These are phyloP conservation scores for Trichonephila inaurata DNA, from an alignment of 1,140 invertebrate species.

Conservation along the genomic window DNA sequence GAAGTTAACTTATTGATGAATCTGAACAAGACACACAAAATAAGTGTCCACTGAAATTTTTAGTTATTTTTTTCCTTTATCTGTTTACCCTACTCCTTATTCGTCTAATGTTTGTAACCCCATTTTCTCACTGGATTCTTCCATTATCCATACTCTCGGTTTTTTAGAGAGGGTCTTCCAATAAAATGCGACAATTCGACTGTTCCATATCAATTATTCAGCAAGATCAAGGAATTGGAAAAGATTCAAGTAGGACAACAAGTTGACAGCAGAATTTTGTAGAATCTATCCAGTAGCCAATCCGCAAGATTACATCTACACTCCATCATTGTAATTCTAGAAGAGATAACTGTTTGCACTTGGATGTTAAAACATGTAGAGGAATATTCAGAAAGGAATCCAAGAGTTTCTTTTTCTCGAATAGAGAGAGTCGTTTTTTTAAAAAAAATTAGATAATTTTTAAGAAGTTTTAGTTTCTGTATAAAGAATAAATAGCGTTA, in stretches of 20 bases:
- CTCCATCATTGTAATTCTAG: neutral
- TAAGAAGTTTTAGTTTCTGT: too few species aligned
- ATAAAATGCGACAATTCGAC: neutral
- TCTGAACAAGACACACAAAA: neutral
- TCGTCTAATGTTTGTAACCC: neutral
- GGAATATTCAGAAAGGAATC: neutral
- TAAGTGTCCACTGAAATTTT: neutral
- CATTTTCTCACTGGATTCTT: neutral
- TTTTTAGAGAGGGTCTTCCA: neutral
- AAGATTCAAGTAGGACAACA: slow-evolving; percentile 41
- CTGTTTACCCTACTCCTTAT: neutral
- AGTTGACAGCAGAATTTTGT: neutral
- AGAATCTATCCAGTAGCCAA: neutral
- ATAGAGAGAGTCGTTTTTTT: neutral
- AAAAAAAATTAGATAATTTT: too few species aligned
- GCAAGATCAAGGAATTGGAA: slow-evolving; percentile 1
- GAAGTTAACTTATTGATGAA: too few species aligned
- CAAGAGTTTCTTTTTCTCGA: neutral
- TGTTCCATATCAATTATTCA: slow-evolving; percentile 13
- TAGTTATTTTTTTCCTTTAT: neutral
- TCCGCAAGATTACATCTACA: neutral
- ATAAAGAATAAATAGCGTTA: too few species aligned
- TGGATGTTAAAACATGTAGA: neutral
- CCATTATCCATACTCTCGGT: neutral
- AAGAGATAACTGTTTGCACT: neutral